These are phyloP conservation scores for Taeniopygia guttata DNA, from an alignment of 2,797 vertebrate genomes.

Conservation along the genomic window DNA sequence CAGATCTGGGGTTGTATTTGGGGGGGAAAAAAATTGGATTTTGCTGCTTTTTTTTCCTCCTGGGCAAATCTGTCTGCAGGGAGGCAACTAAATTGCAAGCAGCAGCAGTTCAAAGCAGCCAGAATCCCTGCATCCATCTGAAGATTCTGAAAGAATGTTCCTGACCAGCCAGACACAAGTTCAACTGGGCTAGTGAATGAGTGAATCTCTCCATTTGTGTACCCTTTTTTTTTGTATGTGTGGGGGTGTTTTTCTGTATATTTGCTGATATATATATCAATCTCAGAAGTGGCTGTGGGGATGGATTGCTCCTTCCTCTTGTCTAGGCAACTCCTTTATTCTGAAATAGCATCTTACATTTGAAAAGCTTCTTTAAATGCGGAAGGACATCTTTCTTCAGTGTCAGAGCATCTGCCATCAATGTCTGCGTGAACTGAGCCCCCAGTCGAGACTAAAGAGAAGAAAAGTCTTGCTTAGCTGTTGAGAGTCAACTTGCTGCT, in stretches of 20 bases:
- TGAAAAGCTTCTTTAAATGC: background rate
- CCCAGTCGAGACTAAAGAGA: background rate
- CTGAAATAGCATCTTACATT: background rate
- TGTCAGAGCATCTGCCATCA: background rate
- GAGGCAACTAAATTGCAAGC: background rate
- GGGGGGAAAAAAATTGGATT: rapidly evolving
- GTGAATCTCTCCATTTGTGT: background rate
- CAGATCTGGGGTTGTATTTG: background rate
- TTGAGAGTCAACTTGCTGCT: background rate
- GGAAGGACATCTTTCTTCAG: background rate
- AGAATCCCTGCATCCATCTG: background rate
- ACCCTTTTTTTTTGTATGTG: background rate
- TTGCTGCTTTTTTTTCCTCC: background rate
- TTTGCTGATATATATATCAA: background rate
- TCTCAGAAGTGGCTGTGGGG: background rate
- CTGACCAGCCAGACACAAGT: background rate
- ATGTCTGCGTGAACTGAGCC: background rate
- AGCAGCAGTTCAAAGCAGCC: background rate
- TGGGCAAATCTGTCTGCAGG: background rate
- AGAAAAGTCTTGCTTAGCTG: slow-evolving; percentile 10
- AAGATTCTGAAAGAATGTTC: background rate
- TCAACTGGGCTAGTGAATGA: background rate
- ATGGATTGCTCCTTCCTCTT: background rate
- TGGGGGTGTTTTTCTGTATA: rapidly evolving
- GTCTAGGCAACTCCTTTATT: background rate